phyloP scores from a whole-genome alignment of 2,113 vertebrate species.

The Poecilia latipinna region DNA sequence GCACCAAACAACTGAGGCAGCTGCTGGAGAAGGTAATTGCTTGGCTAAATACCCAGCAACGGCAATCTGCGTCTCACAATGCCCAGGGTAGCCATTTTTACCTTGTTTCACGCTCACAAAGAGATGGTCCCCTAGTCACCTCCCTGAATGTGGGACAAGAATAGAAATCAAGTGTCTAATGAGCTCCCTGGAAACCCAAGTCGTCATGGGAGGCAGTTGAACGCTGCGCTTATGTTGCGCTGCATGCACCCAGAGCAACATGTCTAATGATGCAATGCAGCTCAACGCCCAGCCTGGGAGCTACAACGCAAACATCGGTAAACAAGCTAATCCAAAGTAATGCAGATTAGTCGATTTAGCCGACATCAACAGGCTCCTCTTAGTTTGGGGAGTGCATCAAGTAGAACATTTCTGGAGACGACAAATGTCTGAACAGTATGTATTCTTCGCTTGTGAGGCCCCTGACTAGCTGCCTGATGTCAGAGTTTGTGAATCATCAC shows the following conservation, averaged over 20 bases:
- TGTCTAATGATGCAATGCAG: conserved; percentile 60
- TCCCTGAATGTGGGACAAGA: conserved; percentile 45
- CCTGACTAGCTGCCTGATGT: conserved; percentile 50
- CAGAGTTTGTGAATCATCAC: conserved; percentile 49
- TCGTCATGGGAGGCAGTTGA: conserved; percentile 45
- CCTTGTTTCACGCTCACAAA: not conserved
- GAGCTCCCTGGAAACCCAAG: conserved; percentile 72
- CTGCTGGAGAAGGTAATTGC: conserved; percentile 95
- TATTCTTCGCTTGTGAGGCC: conserved; percentile 41
- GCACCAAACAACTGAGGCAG: conserved; percentile 98
- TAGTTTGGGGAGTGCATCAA: conserved; percentile 12
- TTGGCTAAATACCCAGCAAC: not conserved
- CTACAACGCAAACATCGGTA: not conserved
- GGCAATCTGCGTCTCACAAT: not conserved
- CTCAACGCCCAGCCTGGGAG: conserved; percentile 26
- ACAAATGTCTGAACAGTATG: conserved; percentile 61
- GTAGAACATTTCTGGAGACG: conserved; percentile 24
- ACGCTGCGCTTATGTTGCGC: conserved; percentile 30
- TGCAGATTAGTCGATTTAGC: conserved; percentile 6
- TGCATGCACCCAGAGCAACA: conserved; percentile 22
- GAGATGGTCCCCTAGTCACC: conserved; percentile 22
- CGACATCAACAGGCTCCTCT: not conserved
- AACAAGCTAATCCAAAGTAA: not conserved
- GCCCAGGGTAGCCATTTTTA: not conserved
- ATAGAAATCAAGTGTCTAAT: conserved; percentile 66